Evolutionary conservation across 1,140 invertebrate genomes (phyloP).

Genomic region (Himalopsyche phryganea): DNA sequence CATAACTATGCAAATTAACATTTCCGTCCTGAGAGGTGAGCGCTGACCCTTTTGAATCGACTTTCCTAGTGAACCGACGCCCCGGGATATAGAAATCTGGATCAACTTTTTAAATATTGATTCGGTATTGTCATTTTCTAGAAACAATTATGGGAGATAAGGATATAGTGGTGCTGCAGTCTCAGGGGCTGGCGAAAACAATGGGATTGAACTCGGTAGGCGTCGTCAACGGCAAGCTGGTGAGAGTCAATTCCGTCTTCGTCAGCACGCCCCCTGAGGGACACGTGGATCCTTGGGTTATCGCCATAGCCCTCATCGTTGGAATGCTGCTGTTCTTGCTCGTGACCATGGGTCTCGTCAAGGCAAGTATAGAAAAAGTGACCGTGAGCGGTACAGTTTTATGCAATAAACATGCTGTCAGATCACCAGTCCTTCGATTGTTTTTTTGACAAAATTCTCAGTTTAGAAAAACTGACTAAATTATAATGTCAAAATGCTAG

Average conservation of each 20-base stretch:
- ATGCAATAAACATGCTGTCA: no score
- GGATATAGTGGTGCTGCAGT: conserved; percentile 18
- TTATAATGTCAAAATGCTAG: no score
- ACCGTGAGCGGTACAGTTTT: no score
- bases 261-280: conserved; percentile 34
- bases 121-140: no score
- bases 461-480: no score
- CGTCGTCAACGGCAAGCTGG: not conserved
- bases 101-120: no score
- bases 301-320: conserved; percentile 40
- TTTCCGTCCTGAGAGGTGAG: conserved; percentile 21
- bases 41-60: no score
- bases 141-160: conserved; percentile 17
- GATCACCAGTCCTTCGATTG: no score
- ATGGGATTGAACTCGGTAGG: not conserved
- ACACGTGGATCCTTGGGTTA: conserved; percentile 41
- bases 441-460: no score
- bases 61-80: no score
- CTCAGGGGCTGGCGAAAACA: not conserved
- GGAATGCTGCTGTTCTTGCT: conserved; percentile 42
- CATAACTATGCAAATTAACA: conserved; percentile 16
- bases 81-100: no score
- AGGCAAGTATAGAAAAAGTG: conserved; percentile 36
- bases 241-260: conserved; percentile 39
- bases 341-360: conserved; percentile 38